Conservation (phyloP, 2,113 vertebrate genomes). For the Pteronura brasiliensis region DNA sequence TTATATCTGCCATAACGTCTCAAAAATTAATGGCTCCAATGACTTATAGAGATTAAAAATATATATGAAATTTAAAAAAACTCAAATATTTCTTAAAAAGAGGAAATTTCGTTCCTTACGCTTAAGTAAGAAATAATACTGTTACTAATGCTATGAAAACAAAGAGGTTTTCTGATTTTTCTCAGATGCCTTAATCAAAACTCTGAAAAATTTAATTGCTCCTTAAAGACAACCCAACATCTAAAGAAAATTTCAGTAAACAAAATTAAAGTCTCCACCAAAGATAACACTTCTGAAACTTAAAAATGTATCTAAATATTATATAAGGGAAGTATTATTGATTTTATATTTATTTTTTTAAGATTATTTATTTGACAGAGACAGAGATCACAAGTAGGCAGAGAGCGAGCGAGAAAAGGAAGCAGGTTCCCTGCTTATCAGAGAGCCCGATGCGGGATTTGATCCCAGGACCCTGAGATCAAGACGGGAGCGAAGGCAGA, state of each 20-base stretch:
- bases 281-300: neutral
- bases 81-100: neutral
- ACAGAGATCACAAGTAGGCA: no score
- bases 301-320: neutral
- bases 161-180: neutral
- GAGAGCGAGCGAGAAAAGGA: no score
- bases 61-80: neutral
- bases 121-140: neutral
- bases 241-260: neutral
- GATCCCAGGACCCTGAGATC: no score
- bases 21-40: neutral
- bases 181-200: neutral
- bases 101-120: neutral
- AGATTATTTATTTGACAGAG: no score
- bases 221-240: neutral
- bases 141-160: neutral
- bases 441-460: no score
- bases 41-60: neutral
- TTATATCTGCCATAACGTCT: neutral
- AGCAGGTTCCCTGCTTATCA: no score
- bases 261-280: neutral
- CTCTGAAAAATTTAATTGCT: neutral
- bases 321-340: neutral
- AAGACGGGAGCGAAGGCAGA: no score
- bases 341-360: neutral